Conservation (phyloP, 2,113 vertebrate genomes). For the Amazona guildingii region DNA sequence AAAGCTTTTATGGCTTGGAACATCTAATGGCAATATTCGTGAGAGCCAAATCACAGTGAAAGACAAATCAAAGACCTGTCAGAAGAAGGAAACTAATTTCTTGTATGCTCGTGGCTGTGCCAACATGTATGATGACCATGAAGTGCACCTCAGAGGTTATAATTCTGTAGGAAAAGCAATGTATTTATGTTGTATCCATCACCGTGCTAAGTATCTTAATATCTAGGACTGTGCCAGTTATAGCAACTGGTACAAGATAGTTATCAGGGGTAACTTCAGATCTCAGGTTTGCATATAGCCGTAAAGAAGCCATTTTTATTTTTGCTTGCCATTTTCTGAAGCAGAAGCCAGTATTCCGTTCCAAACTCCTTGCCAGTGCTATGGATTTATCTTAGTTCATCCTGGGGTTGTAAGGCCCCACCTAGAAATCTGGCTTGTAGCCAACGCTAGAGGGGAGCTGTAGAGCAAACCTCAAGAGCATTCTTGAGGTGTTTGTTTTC, state of each 20-base stretch:
- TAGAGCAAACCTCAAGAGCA: not conserved
- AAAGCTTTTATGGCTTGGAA: not conserved
- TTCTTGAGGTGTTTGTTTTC: slow-evolving; percentile 1
- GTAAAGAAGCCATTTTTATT: not conserved
- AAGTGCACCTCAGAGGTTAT: not conserved
- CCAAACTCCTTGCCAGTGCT: not conserved
- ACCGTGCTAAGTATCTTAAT: not conserved
- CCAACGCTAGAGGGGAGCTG: slow-evolving; percentile 1
- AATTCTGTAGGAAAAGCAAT: not conserved
- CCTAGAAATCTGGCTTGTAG: slow-evolving; percentile 28
- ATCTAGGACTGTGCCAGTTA: not conserved
- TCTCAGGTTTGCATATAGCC: not conserved
- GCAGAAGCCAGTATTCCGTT: not conserved
- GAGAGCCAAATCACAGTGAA: not conserved
- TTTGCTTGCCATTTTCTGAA: not conserved
- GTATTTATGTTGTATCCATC: not conserved
- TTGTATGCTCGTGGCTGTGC: not conserved
- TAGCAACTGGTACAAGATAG: not conserved
- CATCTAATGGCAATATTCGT: not conserved
- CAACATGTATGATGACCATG: not conserved
- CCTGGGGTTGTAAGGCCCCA: slow-evolving; percentile 37
- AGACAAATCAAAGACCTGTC: not conserved
- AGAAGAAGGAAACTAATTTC: not conserved
- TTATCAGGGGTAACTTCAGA: not conserved
- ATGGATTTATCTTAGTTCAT: slow-evolving; percentile 56